Conservation (phyloP, 2,797 vertebrate genomes). For the Pachyuromys duprasi region DNA sequence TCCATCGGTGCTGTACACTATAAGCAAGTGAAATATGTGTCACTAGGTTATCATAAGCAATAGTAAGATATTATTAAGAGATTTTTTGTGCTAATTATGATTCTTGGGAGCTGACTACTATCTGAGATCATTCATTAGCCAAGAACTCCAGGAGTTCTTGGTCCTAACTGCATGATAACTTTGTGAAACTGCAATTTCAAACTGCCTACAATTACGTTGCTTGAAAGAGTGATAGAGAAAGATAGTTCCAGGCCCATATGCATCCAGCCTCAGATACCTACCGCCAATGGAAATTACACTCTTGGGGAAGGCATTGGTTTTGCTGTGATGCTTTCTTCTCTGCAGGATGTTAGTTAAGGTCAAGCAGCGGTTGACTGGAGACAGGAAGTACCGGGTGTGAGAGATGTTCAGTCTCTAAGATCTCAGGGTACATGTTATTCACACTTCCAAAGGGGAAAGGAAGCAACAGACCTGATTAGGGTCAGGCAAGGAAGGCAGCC, state of each 20-base stretch:
- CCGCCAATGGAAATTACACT: background rate
- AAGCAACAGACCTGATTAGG: background rate
- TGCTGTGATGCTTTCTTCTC: background rate
- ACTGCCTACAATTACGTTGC: background rate
- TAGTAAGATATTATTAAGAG: background rate
- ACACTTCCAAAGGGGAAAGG: background rate
- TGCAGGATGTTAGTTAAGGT: background rate
- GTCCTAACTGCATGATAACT: background rate
- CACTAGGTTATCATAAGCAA: background rate
- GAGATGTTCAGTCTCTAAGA: background rate
- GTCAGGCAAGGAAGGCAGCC: background rate
- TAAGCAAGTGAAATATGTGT: background rate
- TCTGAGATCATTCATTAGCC: background rate
- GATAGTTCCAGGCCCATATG: background rate
- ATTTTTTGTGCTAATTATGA: background rate
- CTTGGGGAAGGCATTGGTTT: background rate
- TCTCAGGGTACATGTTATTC: background rate
- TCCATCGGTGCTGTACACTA: background rate
- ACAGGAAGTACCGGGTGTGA: background rate
- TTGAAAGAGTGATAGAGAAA: background rate
- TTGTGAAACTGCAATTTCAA: conserved; percentile 31
- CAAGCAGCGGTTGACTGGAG: background rate
- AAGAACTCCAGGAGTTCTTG: background rate
- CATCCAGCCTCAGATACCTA: background rate
- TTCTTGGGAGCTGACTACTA: background rate